Conservation (phyloP, 2,113 vertebrate species). For the Otis tarda region DNA sequence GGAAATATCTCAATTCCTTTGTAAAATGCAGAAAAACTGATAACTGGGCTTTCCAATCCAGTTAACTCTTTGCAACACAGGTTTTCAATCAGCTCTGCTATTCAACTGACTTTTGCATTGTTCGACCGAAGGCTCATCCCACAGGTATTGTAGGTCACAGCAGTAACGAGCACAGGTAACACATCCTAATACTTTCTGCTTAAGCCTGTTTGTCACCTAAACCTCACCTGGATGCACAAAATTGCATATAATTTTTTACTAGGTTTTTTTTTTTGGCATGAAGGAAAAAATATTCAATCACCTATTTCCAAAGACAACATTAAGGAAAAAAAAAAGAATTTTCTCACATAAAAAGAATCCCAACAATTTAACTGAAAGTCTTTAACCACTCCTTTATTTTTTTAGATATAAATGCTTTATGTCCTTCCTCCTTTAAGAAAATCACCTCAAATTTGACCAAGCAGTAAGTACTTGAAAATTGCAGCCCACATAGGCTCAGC, state of each 20-base stretch:
- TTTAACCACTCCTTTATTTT: not conserved
- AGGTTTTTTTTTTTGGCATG: not conserved
- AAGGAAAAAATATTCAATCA: not conserved
- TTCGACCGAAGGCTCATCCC: rapidly evolving
- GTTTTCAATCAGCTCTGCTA: not conserved
- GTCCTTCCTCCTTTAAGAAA: not conserved
- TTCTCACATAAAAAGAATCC: not conserved
- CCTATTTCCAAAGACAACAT: not conserved
- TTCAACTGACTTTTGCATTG: not conserved
- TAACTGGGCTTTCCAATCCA: not conserved
- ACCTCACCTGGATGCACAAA: not conserved
- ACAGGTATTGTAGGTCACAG: not conserved
- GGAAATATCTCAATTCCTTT: not conserved
- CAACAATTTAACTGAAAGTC: not conserved
- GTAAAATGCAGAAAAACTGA: not conserved
- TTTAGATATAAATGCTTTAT: not conserved
- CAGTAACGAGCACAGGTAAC: not conserved
- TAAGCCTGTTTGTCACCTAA: not conserved
- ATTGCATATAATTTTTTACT: not conserved
- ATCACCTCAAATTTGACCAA: not conserved
- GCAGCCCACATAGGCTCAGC: not conserved
- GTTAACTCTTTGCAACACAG: not conserved
- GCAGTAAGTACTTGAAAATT: not conserved
- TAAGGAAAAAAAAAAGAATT: not conserved
- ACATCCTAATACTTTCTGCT: not conserved